Evolutionary conservation across 1,140 invertebrate genomes (phyloP).

Genomic region (Ephestia elutella): DNA sequence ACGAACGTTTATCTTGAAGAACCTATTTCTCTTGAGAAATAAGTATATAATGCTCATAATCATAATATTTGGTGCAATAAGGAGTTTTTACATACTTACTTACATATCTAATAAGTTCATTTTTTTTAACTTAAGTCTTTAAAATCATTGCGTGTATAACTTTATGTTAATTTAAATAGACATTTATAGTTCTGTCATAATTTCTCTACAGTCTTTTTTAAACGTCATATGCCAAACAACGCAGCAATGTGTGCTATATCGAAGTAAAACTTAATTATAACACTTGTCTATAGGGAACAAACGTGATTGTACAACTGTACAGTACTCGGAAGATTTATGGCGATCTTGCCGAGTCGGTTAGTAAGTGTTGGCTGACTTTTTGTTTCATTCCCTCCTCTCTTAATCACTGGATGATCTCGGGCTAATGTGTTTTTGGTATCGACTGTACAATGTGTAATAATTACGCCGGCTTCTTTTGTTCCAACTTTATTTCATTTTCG

Average conservation of each 20-base stretch:
- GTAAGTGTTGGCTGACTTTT: slow-evolving; percentile 58
- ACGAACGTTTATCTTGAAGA: too few relatives aligned
- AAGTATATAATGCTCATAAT: too few relatives aligned
- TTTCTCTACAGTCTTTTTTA: neutral
- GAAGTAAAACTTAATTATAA: slow-evolving; percentile 69
- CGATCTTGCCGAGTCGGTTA: slow-evolving; percentile 56
- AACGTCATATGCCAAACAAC: slow-evolving; percentile 4
- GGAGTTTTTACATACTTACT: too few relatives aligned
- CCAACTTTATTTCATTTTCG: neutral
- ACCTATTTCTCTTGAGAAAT: too few relatives aligned
- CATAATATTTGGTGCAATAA: too few relatives aligned
- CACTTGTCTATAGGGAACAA: slow-evolving; percentile 55
- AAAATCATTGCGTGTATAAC: too few relatives aligned
- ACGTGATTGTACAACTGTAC: slow-evolving; percentile 52
- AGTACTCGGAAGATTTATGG: slow-evolving; percentile 60
- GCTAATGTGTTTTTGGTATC: slow-evolving; percentile 50
- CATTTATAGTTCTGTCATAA: too few relatives aligned
- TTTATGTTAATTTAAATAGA: too few relatives aligned
- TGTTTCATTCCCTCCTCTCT: slow-evolving; percentile 53
- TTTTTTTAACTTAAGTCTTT: too few relatives aligned
- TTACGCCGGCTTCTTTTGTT: slow-evolving; percentile 24
- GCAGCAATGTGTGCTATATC: slow-evolving; percentile 32
- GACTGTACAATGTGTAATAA: slow-evolving; percentile 29
- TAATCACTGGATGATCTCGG: slow-evolving; percentile 64
- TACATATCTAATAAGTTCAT: too few relatives aligned